These are phyloP conservation scores for Pomacea canaliculata DNA, from an alignment of 2,888 invertebrate species.

Conservation along the genomic window DNA sequence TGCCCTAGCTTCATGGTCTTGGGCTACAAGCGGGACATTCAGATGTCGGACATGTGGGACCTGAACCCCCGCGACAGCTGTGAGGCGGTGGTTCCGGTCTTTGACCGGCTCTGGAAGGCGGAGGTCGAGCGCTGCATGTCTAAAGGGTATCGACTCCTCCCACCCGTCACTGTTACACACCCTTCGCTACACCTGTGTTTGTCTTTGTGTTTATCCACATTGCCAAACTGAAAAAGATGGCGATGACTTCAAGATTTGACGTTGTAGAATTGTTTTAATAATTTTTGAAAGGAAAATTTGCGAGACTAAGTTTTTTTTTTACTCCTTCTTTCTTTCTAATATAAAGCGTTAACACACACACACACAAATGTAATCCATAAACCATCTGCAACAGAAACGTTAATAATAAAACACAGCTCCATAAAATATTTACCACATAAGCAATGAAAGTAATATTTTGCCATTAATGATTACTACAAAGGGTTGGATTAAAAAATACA, in stretches of 20 bases:
- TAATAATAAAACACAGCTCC: too few species aligned
- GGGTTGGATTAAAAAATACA: too few species aligned
- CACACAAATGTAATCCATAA: too few species aligned
- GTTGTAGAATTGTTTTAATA: neutral
- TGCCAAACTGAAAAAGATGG: slow-evolving; percentile 37
- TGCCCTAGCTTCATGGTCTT: slow-evolving; percentile 21
- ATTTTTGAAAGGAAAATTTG: neutral
- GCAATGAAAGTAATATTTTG: too few species aligned
- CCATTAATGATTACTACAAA: too few species aligned
- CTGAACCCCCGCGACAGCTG: slow-evolving; percentile 30
- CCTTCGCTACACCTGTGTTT: slow-evolving; percentile 37
- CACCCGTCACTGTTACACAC: slow-evolving; percentile 33
- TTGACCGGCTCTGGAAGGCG: slow-evolving; percentile 23
- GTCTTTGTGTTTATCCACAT: slow-evolving; percentile 59
- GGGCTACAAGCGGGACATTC: slow-evolving; percentile 30
- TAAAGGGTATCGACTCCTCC: slow-evolving; percentile 4
- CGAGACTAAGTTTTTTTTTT: neutral
- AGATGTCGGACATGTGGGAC: slow-evolving; percentile 28
- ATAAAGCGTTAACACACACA: too few species aligned
- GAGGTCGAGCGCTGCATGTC: slow-evolving; percentile 20
- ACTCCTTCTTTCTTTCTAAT: too few species aligned
- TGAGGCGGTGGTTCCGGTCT: slow-evolving; percentile 17
- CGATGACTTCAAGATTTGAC: too few species aligned
- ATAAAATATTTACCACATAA: too few species aligned
- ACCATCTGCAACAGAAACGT: too few species aligned